Evolutionary conservation across 2,888 invertebrate species (phyloP).

Genomic region (Nezara viridula): DNA sequence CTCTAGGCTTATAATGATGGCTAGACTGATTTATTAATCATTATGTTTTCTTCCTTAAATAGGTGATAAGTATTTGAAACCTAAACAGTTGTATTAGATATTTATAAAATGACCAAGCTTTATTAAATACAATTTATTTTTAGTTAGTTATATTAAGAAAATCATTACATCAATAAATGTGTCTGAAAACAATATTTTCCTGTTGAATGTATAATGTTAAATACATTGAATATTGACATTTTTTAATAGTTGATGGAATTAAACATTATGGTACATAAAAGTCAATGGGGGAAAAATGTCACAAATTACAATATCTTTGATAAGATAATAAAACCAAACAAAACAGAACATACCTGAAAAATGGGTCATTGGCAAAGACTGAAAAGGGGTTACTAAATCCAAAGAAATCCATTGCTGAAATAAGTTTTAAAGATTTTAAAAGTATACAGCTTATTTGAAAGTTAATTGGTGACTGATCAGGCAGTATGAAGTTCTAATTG

Average conservation of each 20-base stretch:
- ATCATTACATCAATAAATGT: neutral
- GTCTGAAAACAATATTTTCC: neutral
- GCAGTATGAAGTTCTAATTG: neutral
- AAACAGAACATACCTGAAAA: conserved; percentile 67
- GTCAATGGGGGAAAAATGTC: neutral
- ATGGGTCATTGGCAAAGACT: conserved; percentile 68
- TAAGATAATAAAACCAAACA: neutral
- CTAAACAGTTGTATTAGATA: neutral
- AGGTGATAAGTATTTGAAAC: neutral
- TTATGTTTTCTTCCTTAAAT: neutral
- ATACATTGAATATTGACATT: neutral
- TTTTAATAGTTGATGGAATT: neutral
- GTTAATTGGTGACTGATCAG: neutral
- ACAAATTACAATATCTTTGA: neutral
- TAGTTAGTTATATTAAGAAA: neutral
- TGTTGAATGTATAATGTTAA: neutral
- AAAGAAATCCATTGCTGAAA: conserved; percentile 67
- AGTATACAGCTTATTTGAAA: neutral
- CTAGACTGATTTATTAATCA: neutral
- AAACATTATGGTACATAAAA: neutral
- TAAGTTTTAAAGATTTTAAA: neutral
- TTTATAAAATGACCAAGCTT: neutral
- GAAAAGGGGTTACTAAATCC: conserved; percentile 67
- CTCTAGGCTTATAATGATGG: neutral
- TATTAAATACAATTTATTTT: neutral